Base-by-base conservation (phyloP, 2,888 invertebrate genomes). In the Chrysomela aeneicollis region DNA sequence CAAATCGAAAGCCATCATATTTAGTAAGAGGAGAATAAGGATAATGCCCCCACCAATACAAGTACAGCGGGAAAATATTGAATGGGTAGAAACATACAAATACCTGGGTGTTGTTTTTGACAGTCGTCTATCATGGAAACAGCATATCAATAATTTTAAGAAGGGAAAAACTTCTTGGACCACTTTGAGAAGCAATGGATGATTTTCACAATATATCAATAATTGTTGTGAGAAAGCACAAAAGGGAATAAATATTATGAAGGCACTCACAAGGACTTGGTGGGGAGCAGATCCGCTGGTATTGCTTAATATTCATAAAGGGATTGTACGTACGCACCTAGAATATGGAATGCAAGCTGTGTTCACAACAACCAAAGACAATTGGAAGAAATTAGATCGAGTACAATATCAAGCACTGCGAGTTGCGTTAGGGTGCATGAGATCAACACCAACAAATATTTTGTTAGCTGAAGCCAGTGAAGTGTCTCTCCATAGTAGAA, bases 201-300 rank as follows among this genome's bases (percentile, higher is more conserved):
- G n/a, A n/a, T n/a, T n/a, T n/a, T n/a, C n/a, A n/a, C n/a, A n/a
- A n/a, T n/a, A n/a, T n/a, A n/a, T n/a, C n/a, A 12, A 64, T 17
- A 10, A 54, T 17, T 22, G 35, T 19, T 30, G 8, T 10, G 32
- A 15, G 0, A 67, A 64, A 52, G 26, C 57, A 1, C 47, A 30
- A 47, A 61, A 60, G 21, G 60, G 64, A 17, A 42, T 62, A 1
- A 65, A 67, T 12, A 51, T 65, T 10, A 55, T 67, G 50, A 61
- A 50, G 35, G 22, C 59, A 8, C 12, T 62, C 1, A 50, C 55
- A 19, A 46, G 59, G 2, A 37, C 42, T 6, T 49, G 55, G 50
- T 62, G 62, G 62, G 62, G 67, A 10, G 59, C 62, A 2, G 62
- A 67, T 15, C 64, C 59, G 0, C 0, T 9, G 2, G 64, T 59